These are phyloP conservation scores for Icerya purchasi DNA, from an alignment of 2,888 invertebrate genomes.

Conservation along the genomic window DNA sequence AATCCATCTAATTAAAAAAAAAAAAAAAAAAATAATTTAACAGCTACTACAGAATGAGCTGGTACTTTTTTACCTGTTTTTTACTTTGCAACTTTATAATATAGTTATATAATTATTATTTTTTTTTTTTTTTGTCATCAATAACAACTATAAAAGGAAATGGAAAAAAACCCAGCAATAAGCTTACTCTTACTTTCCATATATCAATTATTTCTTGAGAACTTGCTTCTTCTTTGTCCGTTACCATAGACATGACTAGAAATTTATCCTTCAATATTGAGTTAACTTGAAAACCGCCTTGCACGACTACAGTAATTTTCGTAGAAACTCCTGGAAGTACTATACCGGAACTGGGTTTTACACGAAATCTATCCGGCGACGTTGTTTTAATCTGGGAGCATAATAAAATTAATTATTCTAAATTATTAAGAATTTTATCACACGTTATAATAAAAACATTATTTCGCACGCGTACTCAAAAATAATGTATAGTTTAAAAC, in stretches of 20 bases:
- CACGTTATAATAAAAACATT: slow-evolving; percentile 2
- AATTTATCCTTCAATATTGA: slow-evolving; percentile 58
- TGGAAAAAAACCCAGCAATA: too few relatives aligned
- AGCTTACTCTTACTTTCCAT: slow-evolving; percentile 46
- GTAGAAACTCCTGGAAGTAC: slow-evolving; percentile 40
- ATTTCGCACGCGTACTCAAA: too few relatives aligned
- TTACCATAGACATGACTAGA: slow-evolving; percentile 58
- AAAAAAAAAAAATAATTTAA: too few relatives aligned
- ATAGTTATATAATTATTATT: too few relatives aligned
- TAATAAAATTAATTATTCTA: slow-evolving; percentile 21
- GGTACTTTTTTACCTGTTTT: too few relatives aligned
- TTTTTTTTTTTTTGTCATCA: too few relatives aligned
- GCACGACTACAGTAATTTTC: slow-evolving; percentile 48
- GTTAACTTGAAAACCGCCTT: slow-evolving; percentile 45
- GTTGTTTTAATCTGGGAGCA: slow-evolving; percentile 88
- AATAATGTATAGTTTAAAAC: too few relatives aligned
- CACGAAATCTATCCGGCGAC: slow-evolving; percentile 82
- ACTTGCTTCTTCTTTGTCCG: slow-evolving; percentile 33
- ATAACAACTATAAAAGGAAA: too few relatives aligned
- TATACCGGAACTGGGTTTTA: slow-evolving; percentile 66
- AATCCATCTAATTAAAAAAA: too few relatives aligned
- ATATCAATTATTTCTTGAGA: slow-evolving; percentile 43
- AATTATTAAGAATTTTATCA: neutral
- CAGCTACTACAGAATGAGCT: too few relatives aligned
- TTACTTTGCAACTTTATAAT: too few relatives aligned